phyloP scores from a whole-genome alignment of 2,888 invertebrate species.

The Diloba caeruleocephala region DNA sequence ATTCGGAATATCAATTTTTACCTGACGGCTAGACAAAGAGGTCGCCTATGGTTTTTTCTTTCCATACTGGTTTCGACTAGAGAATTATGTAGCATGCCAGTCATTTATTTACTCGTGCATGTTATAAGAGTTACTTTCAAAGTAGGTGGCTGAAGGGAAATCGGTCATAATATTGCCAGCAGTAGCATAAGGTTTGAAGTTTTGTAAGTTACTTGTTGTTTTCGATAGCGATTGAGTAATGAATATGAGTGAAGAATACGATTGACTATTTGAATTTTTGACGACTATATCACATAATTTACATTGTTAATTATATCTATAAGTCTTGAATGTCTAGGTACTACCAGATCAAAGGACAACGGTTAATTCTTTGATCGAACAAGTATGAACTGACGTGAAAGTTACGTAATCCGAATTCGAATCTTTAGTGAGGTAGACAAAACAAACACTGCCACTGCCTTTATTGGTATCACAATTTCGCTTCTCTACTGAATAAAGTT shows the following conservation, averaged over 20 bases:
- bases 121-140: constrained; percentile 23
- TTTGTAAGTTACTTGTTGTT: constrained; percentile 17
- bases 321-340: too few relatives aligned
- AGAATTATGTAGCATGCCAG: constrained; percentile 27
- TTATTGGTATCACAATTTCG: constrained; percentile 38
- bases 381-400: too few relatives aligned
- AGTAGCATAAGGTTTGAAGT: constrained; percentile 13
- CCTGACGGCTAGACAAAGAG: constrained; percentile 27
- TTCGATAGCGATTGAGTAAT: constrained; percentile 23
- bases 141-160: constrained; percentile 21
- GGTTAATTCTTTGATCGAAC: too few relatives aligned
- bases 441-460: constrained; percentile 15
- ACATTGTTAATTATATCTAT: neutral
- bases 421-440: too few relatives aligned
- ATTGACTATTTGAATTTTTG: neutral
- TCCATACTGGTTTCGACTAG: constrained; percentile 21
- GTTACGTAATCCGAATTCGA: too few relatives aligned
- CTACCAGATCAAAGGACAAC: too few relatives aligned
- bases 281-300: neutral
- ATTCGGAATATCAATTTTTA: constrained; percentile 33
- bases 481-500: constrained; percentile 32
- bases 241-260: too few relatives aligned
- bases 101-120: constrained; percentile 25
- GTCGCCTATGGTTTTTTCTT: constrained; percentile 29
- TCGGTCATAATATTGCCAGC: constrained; percentile 15